These are phyloP conservation scores for Sylvia atricapilla DNA, from an alignment of 2,113 vertebrate species.

Conservation along the genomic window DNA sequence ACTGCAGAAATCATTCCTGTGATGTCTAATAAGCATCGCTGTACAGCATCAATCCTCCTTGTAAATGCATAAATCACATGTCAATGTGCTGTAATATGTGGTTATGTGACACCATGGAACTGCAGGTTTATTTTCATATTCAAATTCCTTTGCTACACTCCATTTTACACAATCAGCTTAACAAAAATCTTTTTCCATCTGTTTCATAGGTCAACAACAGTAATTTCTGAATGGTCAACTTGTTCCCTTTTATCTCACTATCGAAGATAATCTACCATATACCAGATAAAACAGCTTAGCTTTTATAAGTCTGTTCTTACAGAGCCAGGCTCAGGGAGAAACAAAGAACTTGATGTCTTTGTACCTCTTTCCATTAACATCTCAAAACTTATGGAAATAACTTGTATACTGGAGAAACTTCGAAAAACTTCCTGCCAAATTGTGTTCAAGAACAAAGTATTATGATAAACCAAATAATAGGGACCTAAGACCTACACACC, in stretches of 20 bases:
- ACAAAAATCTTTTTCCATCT: slow-evolving; percentile 38
- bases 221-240: neutral
- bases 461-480: neutral
- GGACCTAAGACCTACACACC: neutral
- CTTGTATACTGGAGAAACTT: neutral
- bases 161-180: slow-evolving; percentile 43
- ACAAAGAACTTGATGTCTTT: neutral
- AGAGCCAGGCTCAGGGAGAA: neutral
- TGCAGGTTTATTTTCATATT: neutral
- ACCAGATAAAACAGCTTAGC: slow-evolving; percentile 32
- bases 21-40: neutral
- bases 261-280: slow-evolving; percentile 48
- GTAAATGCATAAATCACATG: neutral
- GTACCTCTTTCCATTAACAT: neutral
- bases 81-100: neutral
- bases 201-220: neutral
- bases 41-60: neutral
- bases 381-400: neutral
- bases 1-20: neutral
- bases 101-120: neutral
- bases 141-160: neutral
- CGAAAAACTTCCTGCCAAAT: neutral
- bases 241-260: neutral
- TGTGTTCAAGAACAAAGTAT: neutral
- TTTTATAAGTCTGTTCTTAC: neutral